Evolutionary conservation across 2,797 vertebrate genomes (phyloP).

Genomic region (Neopelma chrysocephalum): DNA sequence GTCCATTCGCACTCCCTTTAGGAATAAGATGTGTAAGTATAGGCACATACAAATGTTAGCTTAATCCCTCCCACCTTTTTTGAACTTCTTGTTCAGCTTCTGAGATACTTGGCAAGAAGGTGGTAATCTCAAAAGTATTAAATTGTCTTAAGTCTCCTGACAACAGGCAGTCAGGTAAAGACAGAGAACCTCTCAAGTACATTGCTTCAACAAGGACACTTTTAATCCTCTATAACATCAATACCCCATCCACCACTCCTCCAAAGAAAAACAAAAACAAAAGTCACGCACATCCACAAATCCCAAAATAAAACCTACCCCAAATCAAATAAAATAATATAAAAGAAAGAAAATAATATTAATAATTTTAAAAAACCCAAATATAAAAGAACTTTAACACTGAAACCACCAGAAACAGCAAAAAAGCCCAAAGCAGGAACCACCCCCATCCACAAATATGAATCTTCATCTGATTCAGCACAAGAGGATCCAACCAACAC

Average conservation of each 20-base stretch:
- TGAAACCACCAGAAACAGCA: not conserved
- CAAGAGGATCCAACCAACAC: not conserved
- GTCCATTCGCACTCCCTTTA: not conserved
- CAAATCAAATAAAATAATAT: not conserved
- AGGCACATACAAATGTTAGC: not conserved
- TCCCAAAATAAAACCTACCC: not conserved
- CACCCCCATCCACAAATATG: fast-evolving
- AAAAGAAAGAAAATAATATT: not conserved
- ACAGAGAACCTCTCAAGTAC: not conserved
- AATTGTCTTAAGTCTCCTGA: not conserved
- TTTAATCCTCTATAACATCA: not conserved
- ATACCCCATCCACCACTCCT: fast-evolving
- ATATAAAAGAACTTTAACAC: not conserved
- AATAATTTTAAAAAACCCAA: not conserved
- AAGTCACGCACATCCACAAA: too few relatives aligned
- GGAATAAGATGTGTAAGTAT: not conserved
- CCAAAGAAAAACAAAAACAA: not conserved
- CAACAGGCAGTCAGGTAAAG: not conserved
- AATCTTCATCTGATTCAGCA: not conserved
- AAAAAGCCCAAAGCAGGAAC: not conserved
- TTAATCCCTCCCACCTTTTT: not conserved
- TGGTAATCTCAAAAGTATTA: constrained; percentile 20
- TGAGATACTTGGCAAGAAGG: not conserved
- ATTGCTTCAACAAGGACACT: not conserved
- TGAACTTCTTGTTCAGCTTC: not conserved